These are phyloP conservation scores for Eleutherodactylus coqui DNA, from an alignment of 2,797 vertebrate species.

Conservation along the genomic window DNA sequence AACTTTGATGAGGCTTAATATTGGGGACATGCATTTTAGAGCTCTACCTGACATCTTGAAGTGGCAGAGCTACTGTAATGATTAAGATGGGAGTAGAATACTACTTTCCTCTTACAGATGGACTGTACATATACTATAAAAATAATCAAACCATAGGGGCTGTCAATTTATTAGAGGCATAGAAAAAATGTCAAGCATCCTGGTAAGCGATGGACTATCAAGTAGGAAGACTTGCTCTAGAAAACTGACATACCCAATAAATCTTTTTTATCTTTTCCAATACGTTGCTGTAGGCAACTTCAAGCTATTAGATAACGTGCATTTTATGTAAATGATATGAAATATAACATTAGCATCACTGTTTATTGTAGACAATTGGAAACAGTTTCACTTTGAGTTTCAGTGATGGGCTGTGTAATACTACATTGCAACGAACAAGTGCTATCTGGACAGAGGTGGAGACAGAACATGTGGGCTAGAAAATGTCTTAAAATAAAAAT, in stretches of 20 bases:
- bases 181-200: not conserved
- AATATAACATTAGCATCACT: slow-evolving; percentile 1
- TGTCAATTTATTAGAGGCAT: not conserved
- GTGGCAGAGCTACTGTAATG: too few species aligned
- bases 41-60: too few species aligned
- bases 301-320: not conserved
- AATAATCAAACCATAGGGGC: not conserved
- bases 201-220: not conserved
- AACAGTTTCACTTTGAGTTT: not conserved
- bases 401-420: not conserved
- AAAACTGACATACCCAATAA: not conserved
- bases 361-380: not conserved
- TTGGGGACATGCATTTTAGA: too few species aligned
- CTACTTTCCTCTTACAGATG: too few species aligned
- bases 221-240: not conserved
- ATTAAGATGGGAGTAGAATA: too few species aligned
- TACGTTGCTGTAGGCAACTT: not conserved
- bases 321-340: slow-evolving; percentile 10
- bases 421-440: not conserved
- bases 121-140: not conserved
- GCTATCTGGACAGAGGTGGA: not conserved
- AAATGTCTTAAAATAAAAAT: too few species aligned
- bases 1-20: too few species aligned
- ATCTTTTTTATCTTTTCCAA: not conserved
- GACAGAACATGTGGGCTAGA: not conserved